These are phyloP conservation scores for Conomelus anceps DNA, from an alignment of 2,888 invertebrate species.

Conservation along the genomic window DNA sequence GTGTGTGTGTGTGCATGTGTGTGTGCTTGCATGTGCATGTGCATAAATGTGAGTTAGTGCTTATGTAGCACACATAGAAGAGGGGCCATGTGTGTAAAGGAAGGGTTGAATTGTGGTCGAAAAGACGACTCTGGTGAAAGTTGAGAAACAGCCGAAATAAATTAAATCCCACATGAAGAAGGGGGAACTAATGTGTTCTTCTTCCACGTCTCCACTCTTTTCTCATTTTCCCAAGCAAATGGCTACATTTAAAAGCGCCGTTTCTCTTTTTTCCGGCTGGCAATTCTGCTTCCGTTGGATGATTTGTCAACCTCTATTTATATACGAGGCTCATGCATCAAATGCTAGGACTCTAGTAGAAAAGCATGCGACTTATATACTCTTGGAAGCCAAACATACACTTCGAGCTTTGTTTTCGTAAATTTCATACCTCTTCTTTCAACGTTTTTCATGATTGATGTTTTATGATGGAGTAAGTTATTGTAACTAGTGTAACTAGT, in stretches of 20 bases:
- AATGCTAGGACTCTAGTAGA: neutral
- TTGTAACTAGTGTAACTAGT: too few relatives aligned
- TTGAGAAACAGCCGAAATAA: neutral
- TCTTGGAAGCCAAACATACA: neutral
- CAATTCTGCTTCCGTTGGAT: neutral
- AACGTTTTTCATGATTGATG: neutral
- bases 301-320: neutral
- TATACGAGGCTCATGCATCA: neutral
- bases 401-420: neutral
- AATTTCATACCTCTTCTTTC: neutral
- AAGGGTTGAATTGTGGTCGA: neutral
- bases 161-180: neutral
- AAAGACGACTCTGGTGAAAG: neutral
- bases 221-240: neutral
- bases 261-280: neutral
- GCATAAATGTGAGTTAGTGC: too few relatives aligned
- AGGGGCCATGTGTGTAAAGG: neutral
- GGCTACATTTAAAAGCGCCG: neutral
- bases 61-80: neutral
- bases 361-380: neutral
- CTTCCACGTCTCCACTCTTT: neutral
- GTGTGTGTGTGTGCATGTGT: neutral
- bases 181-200: neutral
- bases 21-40: neutral
- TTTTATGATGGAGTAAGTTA: too few relatives aligned